Percentiles rank a stretch among this genome's conserved stretches.
These are phyloP conservation scores for Eupithecia abbreviata DNA, from an alignment of 2,888 invertebrate genomes.

Conservation along the genomic window DNA sequence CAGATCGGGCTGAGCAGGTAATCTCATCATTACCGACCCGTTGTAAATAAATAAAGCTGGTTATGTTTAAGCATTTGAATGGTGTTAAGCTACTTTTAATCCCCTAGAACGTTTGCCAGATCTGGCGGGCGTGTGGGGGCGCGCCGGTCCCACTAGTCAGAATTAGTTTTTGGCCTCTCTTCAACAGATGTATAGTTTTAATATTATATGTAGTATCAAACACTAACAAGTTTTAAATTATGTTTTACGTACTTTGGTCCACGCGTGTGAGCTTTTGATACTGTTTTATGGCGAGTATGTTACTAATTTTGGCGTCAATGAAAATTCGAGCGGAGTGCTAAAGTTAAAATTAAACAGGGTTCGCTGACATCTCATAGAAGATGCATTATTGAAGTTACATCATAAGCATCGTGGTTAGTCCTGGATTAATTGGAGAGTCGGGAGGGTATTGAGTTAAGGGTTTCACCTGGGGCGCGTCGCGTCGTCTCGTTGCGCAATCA, in stretches of 20 bases:
- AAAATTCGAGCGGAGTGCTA: constrained; percentile 12
- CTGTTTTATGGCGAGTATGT: constrained; percentile 53
- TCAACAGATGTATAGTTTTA: constrained; percentile 61
- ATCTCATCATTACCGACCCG: constrained; percentile 18
- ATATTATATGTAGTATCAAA: constrained; percentile 62
- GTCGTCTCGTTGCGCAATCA: constrained; percentile 24
- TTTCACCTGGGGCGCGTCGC: constrained; percentile 11
- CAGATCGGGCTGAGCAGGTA: constrained; percentile 8
- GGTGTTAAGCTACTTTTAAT: constrained; percentile 60
- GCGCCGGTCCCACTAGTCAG: constrained; percentile 49
- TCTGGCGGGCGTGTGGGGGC: constrained; percentile 41
- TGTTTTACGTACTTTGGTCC: constrained; percentile 60
- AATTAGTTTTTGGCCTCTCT: constrained; percentile 75
- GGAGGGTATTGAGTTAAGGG: constrained; percentile 18
- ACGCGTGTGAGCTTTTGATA: constrained; percentile 61
- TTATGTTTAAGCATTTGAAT: constrained; percentile 53
- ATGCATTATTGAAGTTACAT: constrained; percentile 17
- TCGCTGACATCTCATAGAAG: constrained; percentile 16
- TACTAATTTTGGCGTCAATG: constrained; percentile 53
- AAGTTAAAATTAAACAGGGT: constrained; percentile 24
- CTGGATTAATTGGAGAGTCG: constrained; percentile 12
- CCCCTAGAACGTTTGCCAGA: constrained; percentile 56
- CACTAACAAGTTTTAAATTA: constrained; percentile 76
- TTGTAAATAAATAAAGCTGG: constrained; percentile 37
- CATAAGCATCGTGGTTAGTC: constrained; percentile 13